phyloP scores from a whole-genome alignment of 2,888 invertebrate species.

The Hirtodrosophila alboralis region DNA sequence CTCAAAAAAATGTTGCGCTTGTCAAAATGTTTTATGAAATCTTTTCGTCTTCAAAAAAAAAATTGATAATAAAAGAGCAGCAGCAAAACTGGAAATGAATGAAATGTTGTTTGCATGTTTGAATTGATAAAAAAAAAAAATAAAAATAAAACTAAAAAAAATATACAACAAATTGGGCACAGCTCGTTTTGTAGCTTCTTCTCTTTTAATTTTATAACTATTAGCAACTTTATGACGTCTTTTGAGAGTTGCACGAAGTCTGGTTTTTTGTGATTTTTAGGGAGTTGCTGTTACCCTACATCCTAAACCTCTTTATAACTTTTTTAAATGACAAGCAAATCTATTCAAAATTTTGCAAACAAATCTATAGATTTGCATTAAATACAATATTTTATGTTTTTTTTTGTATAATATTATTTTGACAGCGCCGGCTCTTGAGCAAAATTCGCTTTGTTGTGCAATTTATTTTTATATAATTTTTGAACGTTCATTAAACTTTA shows the following conservation, averaged over 20 bases:
- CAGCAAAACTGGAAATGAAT: conserved; percentile 53
- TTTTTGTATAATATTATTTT: conserved; percentile 15
- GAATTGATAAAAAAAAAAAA: conserved; percentile 44
- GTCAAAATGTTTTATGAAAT: conserved; percentile 64
- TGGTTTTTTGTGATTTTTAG: conserved; percentile 6
- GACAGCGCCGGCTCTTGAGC: conserved; percentile 37
- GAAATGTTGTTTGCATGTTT: conserved; percentile 23
- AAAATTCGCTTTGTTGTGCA: conserved; percentile 48
- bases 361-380: conserved; percentile 20
- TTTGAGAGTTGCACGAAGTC: conserved; percentile 62
- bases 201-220: conserved; percentile 45
- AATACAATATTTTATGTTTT: too few relatives aligned
- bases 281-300: too few relatives aligned
- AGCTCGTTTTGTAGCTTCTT: conserved; percentile 25
- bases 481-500: conserved; percentile 14
- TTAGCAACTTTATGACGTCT: conserved; percentile 70
- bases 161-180: conserved; percentile 59
- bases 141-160: not conserved
- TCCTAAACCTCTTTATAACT: too few relatives aligned
- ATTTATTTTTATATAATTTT: conserved; percentile 63
- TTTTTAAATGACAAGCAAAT: conserved; percentile 38
- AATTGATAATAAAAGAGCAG: conserved; percentile 58
- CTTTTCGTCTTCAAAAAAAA: too few relatives aligned
- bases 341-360: conserved; percentile 48
- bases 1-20: conserved; percentile 38